Evolutionary conservation across 2,888 invertebrate genomes (phyloP), one percentile per base, ranked within the genome.

Genomic region (Craniophora ligustri): DNA sequence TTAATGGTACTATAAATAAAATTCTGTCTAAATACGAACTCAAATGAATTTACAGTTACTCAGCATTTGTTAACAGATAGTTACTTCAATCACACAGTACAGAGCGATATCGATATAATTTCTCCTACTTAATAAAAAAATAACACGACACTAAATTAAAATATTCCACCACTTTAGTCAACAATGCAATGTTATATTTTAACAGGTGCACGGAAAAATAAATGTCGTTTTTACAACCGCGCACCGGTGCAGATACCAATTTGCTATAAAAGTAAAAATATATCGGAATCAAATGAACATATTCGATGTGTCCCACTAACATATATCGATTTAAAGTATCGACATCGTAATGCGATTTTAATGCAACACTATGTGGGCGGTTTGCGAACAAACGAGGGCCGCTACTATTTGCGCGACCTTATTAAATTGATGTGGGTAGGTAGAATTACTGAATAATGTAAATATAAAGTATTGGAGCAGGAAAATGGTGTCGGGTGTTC

Each of bases 271-370:
- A 61, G 57, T 65, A 70, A 65, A 68, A 73, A 73, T 71, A 35
- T 57, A 62, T 69, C 53, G 58, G 60, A 57, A 66, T 69, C 62
- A 66, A 66, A 69, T 63, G 66, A 61, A 73, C 58, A 59, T 76
- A 68, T 65, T 59, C 58, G 50, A 45, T 44, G 47, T 53, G 49
- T 55, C 64, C 66, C 63, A 64, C 66, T 57, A 67, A 72, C 77
- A 69, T 72, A 72, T 75, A 77, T 75, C 72, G 75, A 70, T 75
- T 50, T 76, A 71, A 79, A 71, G 69, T 81, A 81, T 84, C 72
- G 80, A 72, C 72, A 67, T 40, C 63, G 67, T 82, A 84, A 84
- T 84, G 85, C 67, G 78, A 79, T 82, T 84, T 83, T 84, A 84
- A 84, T 83, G 84, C 81, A 76, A 47, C 72, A 74, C 66, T 71